A percentile compares a stretch with the other conserved stretches of the same genome.
Evolutionary conservation across 2,888 invertebrate genomes (phyloP).

Genomic region (Hirtodrosophila confusa): DNA sequence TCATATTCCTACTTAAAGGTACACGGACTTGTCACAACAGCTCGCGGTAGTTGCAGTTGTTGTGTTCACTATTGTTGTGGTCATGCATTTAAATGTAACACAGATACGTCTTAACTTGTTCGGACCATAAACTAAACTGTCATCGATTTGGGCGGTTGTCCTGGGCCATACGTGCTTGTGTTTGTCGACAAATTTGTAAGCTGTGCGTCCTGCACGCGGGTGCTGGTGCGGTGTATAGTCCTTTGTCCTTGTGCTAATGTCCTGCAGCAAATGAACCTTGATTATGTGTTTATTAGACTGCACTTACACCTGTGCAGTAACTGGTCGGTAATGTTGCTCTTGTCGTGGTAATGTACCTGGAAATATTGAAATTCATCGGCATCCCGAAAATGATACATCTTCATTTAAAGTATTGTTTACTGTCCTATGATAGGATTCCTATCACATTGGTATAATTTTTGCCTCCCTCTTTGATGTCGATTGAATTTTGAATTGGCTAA

Average conservation of each 20-base stretch:
- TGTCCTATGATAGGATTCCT: neutral
- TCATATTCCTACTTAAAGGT: constrained; percentile 8
- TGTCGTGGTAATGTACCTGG: neutral
- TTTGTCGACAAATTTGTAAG: constrained; percentile 56
- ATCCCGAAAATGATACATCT: neutral
- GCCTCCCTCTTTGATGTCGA: neutral
- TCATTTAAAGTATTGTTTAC: neutral
- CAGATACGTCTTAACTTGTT: constrained; percentile 52
- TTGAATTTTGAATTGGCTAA: neutral
- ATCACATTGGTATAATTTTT: constrained; percentile 2
- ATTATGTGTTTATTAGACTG: constrained; percentile 73
- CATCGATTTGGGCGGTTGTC: constrained; percentile 38
- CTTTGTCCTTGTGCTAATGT: constrained; percentile 58
- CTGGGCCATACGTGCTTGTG: constrained; percentile 30
- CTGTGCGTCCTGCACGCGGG: constrained; percentile 8
- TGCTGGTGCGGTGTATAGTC: constrained; percentile 6
- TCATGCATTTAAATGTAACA: constrained; percentile 48
- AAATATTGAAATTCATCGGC: neutral
- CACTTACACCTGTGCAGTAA: constrained; percentile 49
- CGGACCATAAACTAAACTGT: constrained; percentile 69
- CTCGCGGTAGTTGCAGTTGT: constrained; percentile 2
- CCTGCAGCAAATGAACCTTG: constrained; percentile 64
- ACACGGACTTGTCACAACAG: constrained; percentile 38
- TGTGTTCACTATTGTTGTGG: constrained; percentile 12
- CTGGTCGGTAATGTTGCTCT: constrained; percentile 5